Conservation (phyloP, 2,888 invertebrate genomes). For the Psylliodes chrysocephalus region DNA sequence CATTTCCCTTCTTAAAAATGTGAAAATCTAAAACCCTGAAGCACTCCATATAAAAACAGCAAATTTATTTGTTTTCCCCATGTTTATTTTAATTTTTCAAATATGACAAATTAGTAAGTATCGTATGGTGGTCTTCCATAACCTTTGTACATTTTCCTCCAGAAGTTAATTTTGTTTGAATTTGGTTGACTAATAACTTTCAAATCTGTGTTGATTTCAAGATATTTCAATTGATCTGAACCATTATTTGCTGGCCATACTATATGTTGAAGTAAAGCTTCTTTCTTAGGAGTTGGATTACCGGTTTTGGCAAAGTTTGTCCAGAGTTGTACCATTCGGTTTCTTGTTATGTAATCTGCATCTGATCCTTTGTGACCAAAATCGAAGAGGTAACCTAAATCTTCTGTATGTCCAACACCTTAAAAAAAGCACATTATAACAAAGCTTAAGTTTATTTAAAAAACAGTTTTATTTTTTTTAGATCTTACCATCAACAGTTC, state of each 20-base stretch:
- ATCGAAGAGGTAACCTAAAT: conserved; percentile 46
- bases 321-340: conserved; percentile 43
- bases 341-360: conserved; percentile 35
- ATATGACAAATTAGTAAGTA: conserved; percentile 30
- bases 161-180: conserved; percentile 21
- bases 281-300: conserved; percentile 44
- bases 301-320: conserved; percentile 47
- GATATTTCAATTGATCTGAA: conserved; percentile 9
- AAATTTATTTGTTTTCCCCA: too few relatives aligned
- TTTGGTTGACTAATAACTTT: conserved; percentile 8
- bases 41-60: too few relatives aligned
- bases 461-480: too few relatives aligned
- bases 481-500: conserved; percentile 24
- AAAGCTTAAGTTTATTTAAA: too few relatives aligned
- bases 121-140: conserved; percentile 36
- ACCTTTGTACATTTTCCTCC: conserved; percentile 34
- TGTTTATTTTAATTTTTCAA: not conserved
- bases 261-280: conserved; percentile 38
- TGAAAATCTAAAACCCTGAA: too few relatives aligned
- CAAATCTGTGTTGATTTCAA: conserved; percentile 31
- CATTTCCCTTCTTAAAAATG: too few relatives aligned
- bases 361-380: conserved; percentile 26
- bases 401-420: conserved; percentile 48
- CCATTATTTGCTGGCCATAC: conserved; percentile 30
- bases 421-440: conserved; percentile 16